Base-by-base conservation (phyloP, 1,140 invertebrate species). In the Drosophila miranda region DNA sequence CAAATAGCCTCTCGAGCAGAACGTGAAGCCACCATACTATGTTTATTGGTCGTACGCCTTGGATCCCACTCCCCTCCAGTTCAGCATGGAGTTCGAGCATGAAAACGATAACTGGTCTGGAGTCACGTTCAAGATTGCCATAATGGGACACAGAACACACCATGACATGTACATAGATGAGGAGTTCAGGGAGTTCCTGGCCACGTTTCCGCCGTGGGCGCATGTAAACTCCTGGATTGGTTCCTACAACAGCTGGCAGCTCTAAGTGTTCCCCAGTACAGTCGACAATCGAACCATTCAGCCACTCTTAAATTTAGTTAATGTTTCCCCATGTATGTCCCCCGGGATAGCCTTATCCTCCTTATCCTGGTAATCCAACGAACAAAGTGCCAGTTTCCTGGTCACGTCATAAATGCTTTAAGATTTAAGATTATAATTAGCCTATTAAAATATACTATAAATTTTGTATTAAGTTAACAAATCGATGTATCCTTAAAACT, bases 41-140 rank as follows among this genome's bases (percentile, higher is more conserved):
- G 91, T 95, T 30, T 95, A 94, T 90, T 95, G 94, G 89, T 93
- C 94, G 1, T 94, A 94, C 83, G 93, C 93, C 0, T 87, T 93
- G 30, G 91, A 94, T 78, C 93, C 93, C 45, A 91, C 92, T 57
- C 93, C 94, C 26, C 92, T 93, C 71, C 92, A 91, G 59, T 94
- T 95, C 84, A 93, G 92, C 57, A 79, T 95, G 55, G 92, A 94
- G 79, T 92, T 95, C 60, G 91, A 92, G 89, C 84, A 75, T 14
- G 61, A 56, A 2, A 75, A 53, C 23, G 14, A 54, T 0, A 43
- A 79, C 46, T 90, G 89, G 89, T 71, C 75, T 2, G 89, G 89
- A 1, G 23, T 54, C 5, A 86, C 87, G 7, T 89, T 90, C 38
- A 83, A 83, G 26, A 68, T 90, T 7, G 89, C 87, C 14, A 44